Evolutionary conservation across 2,797 vertebrate species (phyloP), one percentile per base, ranked within the genome.

Genomic region (Alca torda): DNA sequence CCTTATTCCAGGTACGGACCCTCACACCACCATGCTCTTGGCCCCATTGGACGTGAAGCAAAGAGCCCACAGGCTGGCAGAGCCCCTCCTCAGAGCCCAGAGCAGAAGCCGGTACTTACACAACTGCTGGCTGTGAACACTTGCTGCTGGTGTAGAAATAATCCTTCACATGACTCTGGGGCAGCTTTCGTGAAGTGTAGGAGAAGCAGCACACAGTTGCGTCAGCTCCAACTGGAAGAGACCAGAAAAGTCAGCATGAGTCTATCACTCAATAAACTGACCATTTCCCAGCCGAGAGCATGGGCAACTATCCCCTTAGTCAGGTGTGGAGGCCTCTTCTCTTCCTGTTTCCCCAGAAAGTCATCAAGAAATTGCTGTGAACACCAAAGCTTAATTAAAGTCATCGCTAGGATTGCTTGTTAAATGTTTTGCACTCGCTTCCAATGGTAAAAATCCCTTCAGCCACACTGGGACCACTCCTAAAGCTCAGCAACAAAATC

Each of bases 141-240:
- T 97, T 97, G 95, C 98, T 92, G 90, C 98, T 98, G 93, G 98
- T 98, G 89, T 98, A 98, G 97, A 97, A 98, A 92, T 98, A 98
- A 3, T 98, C 96, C 84, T 61, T 94, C 91, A 98, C 16, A 23
- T 98, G 98, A n/a, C 6, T 37, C 33, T 69, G 95, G 73, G 98
- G 98, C 77, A 98, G 74, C 24, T 79, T 59, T 21, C 83, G 63
- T 37, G 43, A 37, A n/a, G 43, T 63, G n/a, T 97, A 98, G 93
- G 82, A 87, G 84, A 98, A 98, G 74, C 97, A 98, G 93, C 98
- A 98, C 13, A 93, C 63, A 1, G 95, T 97, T 19, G 95, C 97
- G 74, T 98, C 98, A 7, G 97, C 93, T 26, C 96, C 97, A 76
- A 95, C 97, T 98, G 89, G 61, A 93, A 95, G 75, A 94, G 60